phyloP scores from a whole-genome alignment of 2,888 invertebrate genomes.

The Isotomurus palustris region DNA sequence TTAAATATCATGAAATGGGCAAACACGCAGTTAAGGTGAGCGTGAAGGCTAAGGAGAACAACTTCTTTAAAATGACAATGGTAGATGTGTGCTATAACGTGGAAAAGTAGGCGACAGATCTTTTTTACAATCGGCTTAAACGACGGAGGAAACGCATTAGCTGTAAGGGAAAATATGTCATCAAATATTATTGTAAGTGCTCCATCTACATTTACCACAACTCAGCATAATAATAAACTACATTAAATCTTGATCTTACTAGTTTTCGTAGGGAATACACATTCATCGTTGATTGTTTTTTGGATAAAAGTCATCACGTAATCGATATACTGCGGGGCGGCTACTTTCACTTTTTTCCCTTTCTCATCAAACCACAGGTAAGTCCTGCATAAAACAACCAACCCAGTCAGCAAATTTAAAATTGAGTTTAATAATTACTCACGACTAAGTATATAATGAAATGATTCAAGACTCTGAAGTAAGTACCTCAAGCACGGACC shows the following conservation, averaged over 20 bases:
- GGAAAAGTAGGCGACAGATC: slow-evolving; percentile 92
- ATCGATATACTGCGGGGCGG: slow-evolving; percentile 97
- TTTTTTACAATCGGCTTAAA: slow-evolving; percentile 94
- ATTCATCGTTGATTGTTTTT: slow-evolving; percentile 94
- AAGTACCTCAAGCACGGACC: slow-evolving; percentile 86
- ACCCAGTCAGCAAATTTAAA: neutral
- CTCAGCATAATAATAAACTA: neutral
- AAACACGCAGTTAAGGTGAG: slow-evolving; percentile 95
- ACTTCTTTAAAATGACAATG: slow-evolving; percentile 96
- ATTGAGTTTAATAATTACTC: neutral
- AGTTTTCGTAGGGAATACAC: slow-evolving; percentile 96
- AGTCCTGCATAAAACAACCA: slow-evolving; percentile 60
- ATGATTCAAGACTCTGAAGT: neutral
- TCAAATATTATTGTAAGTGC: slow-evolving; percentile 5
- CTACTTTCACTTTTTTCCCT: slow-evolving; percentile 94
- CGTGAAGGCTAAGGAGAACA: slow-evolving; percentile 85
- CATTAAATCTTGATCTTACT: slow-evolving; percentile 59
- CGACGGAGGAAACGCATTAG: slow-evolving; percentile 87
- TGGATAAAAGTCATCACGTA: slow-evolving; percentile 98
- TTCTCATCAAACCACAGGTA: slow-evolving; percentile 99
- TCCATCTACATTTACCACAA: neutral
- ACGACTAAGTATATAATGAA: neutral
- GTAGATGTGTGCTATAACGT: slow-evolving; percentile 97
- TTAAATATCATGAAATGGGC: slow-evolving; percentile 85
- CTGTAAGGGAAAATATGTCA: slow-evolving; percentile 59